Evolutionary conservation across 2,888 invertebrate genomes (phyloP).

Genomic region (Arctia plantaginis): DNA sequence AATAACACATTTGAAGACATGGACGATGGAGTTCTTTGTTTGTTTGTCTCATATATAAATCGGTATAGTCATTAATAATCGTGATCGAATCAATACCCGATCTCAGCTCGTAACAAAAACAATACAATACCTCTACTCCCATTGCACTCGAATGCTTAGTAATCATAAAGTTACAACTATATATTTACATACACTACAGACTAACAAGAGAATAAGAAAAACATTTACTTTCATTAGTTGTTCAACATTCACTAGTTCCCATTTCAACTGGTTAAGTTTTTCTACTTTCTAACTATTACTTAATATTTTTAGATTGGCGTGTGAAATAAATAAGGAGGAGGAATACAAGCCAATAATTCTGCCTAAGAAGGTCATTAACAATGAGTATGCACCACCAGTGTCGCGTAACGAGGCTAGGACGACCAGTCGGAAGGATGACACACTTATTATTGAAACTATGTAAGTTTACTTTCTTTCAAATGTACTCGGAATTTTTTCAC

Average conservation of each 20-base stretch:
- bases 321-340: constrained; percentile 63
- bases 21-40: too few relatives aligned
- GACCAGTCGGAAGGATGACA: constrained; percentile 65
- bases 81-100: too few relatives aligned
- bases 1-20: too few relatives aligned
- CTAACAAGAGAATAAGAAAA: neutral
- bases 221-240: neutral
- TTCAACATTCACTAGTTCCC: neutral
- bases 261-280: neutral
- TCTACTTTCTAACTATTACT: neutral
- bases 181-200: neutral
- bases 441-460: constrained; percentile 74
- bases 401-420: constrained; percentile 58
- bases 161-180: neutral
- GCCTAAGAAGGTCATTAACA: constrained; percentile 72
- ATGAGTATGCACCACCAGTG: constrained; percentile 69
- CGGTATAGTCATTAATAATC: too few relatives aligned
- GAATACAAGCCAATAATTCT: constrained; percentile 68
- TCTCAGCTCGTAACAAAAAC: too few relatives aligned
- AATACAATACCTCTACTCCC: neutral
- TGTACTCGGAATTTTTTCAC: neutral
- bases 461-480: constrained; percentile 52
- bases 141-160: neutral
- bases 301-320: constrained; percentile 54
- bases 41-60: too few relatives aligned